Evolutionary conservation across 2,797 vertebrate genomes (phyloP).

Genomic region (Sparidentex hasta): DNA sequence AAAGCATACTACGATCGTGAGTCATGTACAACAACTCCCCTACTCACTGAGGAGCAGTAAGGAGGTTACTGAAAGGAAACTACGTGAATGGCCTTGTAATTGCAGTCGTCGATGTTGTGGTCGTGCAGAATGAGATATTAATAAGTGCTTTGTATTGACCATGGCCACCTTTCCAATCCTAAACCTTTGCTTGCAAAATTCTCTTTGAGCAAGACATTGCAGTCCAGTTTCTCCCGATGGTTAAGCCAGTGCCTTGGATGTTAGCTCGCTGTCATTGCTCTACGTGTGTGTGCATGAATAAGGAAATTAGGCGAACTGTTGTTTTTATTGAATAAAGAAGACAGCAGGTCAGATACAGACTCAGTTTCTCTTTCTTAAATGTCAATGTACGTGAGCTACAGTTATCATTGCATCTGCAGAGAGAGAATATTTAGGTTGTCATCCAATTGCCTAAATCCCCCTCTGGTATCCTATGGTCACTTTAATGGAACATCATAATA

Average conservation of each 20-base stretch:
- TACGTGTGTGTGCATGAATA: background rate
- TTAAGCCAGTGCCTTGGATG: background rate
- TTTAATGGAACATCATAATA: constrained; percentile 39
- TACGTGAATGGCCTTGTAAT: too few species aligned
- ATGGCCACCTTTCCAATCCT: background rate
- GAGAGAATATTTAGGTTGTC: background rate
- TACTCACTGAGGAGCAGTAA: too few species aligned
- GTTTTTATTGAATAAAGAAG: background rate
- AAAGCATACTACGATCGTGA: too few species aligned
- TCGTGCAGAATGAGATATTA: too few species aligned
- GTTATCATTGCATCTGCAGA: background rate
- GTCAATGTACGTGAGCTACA: background rate
- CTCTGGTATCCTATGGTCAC: constrained; percentile 12
- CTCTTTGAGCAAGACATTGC: background rate
- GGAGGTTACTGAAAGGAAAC: too few species aligned
- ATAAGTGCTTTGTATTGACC: too few species aligned
- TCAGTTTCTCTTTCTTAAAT: background rate
- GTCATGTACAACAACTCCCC: too few species aligned
- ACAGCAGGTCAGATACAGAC: background rate
- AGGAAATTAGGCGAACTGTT: background rate
- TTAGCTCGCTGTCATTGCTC: background rate
- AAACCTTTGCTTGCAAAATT: too few species aligned
- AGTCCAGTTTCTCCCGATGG: background rate
- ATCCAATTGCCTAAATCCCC: constrained; percentile 28
- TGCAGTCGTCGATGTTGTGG: too few species aligned